Evolutionary conservation across 2,888 invertebrate genomes (phyloP).

Genomic region (Chrysodeixis includens): DNA sequence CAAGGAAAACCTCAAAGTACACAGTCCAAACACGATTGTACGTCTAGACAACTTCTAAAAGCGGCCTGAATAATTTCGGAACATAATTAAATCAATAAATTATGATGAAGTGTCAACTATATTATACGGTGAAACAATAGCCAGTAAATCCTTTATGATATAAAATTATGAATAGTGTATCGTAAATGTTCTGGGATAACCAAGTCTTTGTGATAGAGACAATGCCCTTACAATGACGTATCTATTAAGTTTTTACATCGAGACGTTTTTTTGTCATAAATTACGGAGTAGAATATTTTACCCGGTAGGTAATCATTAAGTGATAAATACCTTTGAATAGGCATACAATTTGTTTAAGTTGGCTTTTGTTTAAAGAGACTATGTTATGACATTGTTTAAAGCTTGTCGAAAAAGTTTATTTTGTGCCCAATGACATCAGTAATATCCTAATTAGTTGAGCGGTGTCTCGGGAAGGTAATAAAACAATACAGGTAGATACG

Average conservation of each 20-base stretch:
- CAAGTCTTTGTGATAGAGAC: conserved; percentile 49
- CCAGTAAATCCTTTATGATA: conserved; percentile 42
- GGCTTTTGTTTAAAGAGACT: neutral
- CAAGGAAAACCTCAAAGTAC: no score
- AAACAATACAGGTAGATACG: conserved; percentile 42
- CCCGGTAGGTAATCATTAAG: conserved; percentile 2
- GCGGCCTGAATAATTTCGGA: conserved; percentile 29
- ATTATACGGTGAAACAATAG: conserved; percentile 47
- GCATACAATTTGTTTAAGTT: conserved; percentile 4
- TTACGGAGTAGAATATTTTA: conserved; percentile 26
- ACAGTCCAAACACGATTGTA: conserved; percentile 28
- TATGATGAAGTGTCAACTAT: conserved; percentile 30
- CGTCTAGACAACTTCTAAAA: conserved; percentile 31
- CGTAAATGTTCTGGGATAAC: conserved; percentile 51
- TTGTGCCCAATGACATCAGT: conserved; percentile 53
- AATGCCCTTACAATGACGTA: conserved; percentile 41
- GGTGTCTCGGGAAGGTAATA: conserved; percentile 43
- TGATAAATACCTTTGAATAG: conserved; percentile 7
- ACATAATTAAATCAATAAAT: conserved; percentile 24
- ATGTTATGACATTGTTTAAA: conserved; percentile 18
- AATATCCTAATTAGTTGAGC: conserved; percentile 50
- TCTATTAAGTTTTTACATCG: conserved; percentile 33
- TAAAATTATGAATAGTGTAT: conserved; percentile 46
- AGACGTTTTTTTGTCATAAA: conserved; percentile 46
- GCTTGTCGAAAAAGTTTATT: conserved; percentile 34